These are phyloP conservation scores for Cataglyphis albicans DNA, from an alignment of 2,888 invertebrate genomes.

Conservation along the genomic window DNA sequence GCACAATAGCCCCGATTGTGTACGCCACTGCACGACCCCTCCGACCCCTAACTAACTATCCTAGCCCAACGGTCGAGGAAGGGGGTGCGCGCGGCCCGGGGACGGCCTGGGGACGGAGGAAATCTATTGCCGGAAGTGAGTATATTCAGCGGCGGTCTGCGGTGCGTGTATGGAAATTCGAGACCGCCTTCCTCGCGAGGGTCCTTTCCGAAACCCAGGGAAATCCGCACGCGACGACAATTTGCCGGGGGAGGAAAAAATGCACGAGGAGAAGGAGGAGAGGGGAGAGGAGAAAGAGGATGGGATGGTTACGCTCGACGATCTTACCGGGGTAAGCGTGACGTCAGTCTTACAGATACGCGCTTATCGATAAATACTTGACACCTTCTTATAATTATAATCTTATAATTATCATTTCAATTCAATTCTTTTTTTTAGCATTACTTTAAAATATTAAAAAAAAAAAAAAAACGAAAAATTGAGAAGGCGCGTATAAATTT, in stretches of 20 bases:
- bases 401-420: background rate
- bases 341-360: conserved; percentile 29
- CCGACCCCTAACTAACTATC: conserved; percentile 80
- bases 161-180: conserved; percentile 84
- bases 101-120: conserved; percentile 75
- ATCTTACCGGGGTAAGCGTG: conserved; percentile 36
- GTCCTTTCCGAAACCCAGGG: conserved; percentile 73
- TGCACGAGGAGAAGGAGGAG: conserved; percentile 20
- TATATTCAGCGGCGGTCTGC: conserved; percentile 82
- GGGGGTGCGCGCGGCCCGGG: conserved; percentile 64
- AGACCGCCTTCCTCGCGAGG: conserved; percentile 74
- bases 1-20: conserved; percentile 85
- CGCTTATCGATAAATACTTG: background rate
- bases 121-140: conserved; percentile 86
- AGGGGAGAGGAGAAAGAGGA: conserved; percentile 60
- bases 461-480: background rate
- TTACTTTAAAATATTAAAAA: background rate
- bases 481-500: background rate
- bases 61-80: conserved; percentile 59
- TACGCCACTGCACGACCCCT: conserved; percentile 72
- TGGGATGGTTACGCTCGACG: conserved; percentile 46
- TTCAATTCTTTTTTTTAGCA: background rate
- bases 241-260: conserved; percentile 67
- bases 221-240: conserved; percentile 80
- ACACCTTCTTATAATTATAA: too few species aligned